A percentile compares a stretch with the other conserved stretches of the same genome.
Evolutionary conservation across 2,888 invertebrate genomes (phyloP).

Genomic region (Drosophila gaucha): DNA sequence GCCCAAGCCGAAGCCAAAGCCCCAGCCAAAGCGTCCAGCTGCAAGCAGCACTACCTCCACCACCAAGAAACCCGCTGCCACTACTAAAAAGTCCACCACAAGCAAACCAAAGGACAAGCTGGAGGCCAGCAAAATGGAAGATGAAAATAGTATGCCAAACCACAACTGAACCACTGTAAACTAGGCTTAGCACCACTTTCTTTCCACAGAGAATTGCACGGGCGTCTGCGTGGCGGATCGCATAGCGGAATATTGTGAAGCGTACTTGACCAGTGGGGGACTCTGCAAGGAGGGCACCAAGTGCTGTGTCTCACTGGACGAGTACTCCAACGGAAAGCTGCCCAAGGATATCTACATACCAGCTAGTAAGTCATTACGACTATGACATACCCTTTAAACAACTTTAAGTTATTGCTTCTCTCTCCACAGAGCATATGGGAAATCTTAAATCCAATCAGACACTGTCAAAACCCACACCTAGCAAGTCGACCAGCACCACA

Average conservation of each 20-base stretch:
- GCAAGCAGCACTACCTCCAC: conserved; percentile 70
- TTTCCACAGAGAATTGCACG: conserved; percentile 86
- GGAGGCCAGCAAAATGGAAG: conserved; percentile 66
- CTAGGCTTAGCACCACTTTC: not conserved
- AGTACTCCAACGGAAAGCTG: conserved; percentile 88
- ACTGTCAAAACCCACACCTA: conserved; percentile 43
- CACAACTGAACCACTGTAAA: not conserved
- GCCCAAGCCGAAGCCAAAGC: conserved; percentile 67
- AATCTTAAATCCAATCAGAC: conserved; percentile 75
- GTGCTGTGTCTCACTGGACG: conserved; percentile 93
- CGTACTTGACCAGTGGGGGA: conserved; percentile 89
- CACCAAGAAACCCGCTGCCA: conserved; percentile 66
- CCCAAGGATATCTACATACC: conserved; percentile 91
- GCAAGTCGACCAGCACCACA: conserved; percentile 39
- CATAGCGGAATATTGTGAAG: conserved; percentile 94
- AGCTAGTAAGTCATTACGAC: conserved; percentile 86
- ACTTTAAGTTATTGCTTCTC: not conserved
- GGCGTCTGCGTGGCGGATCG: conserved; percentile 94
- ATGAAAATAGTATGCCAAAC: conserved; percentile 67
- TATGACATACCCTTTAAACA: not conserved
- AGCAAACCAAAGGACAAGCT: conserved; percentile 59
- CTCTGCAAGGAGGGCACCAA: conserved; percentile 91
- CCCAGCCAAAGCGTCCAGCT: conserved; percentile 67
- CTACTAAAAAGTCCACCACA: conserved; percentile 74
- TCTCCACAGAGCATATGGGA: conserved; percentile 80